Conservation (phyloP, 2,797 vertebrate genomes). For the Enteromius paludinosus region DNA sequence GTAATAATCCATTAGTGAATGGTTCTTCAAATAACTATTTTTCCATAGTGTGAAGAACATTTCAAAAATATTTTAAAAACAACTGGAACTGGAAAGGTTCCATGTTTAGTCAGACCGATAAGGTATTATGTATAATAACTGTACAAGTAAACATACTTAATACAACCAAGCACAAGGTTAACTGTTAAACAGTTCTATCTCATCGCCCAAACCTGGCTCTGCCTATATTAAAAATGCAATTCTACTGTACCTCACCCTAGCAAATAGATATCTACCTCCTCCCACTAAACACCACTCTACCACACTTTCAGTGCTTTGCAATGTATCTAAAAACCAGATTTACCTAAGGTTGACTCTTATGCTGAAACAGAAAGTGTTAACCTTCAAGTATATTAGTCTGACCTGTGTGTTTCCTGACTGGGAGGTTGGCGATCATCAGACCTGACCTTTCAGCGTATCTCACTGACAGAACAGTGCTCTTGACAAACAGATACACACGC, state of each 20-base stretch:
- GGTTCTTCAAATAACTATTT: neutral
- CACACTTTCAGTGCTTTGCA: neutral
- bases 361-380: neutral
- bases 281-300: neutral
- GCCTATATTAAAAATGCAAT: neutral
- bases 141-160: slow-evolving; percentile 4
- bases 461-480: neutral
- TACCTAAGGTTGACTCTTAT: neutral
- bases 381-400: neutral
- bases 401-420: neutral
- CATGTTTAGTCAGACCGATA: neutral
- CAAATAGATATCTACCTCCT: neutral
- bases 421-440: slow-evolving; percentile 4
- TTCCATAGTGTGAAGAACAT: neutral
- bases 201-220: neutral
- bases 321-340: neutral
- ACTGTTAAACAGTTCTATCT: neutral
- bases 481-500: slow-evolving; percentile 45
- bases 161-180: neutral
- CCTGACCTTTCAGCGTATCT: slow-evolving; percentile 21
- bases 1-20: neutral
- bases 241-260: neutral
- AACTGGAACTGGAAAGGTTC: neutral
- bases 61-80: neutral
- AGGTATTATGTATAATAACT: neutral